A percentile compares a stretch with the other conserved stretches of the same genome.
These are phyloP conservation scores for Carcharodon carcharias DNA, from an alignment of 2,797 vertebrate genomes.

Conservation along the genomic window DNA sequence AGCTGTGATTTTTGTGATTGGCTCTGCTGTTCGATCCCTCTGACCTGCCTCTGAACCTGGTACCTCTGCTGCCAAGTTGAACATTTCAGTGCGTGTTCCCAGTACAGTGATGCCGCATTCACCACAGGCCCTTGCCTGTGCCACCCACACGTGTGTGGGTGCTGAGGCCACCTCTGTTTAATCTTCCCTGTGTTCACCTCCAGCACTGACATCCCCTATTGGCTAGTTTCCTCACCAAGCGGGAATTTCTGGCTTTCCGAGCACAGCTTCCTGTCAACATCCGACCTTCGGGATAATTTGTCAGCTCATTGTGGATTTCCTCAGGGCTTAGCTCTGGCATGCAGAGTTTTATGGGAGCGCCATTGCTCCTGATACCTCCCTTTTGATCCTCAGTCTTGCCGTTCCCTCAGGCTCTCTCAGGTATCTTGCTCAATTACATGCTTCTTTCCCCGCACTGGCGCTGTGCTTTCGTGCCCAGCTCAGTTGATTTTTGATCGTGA, in stretches of 20 bases:
- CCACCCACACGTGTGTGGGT: not conserved
- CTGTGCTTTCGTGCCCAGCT: not conserved
- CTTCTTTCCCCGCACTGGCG: not conserved
- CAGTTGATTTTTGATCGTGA: not conserved
- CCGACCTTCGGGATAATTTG: not conserved
- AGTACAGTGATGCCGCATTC: not conserved
- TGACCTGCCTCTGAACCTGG: not conserved
- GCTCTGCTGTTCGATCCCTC: not conserved
- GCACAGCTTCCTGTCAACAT: not conserved
- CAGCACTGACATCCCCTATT: not conserved
- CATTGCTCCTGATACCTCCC: too few relatives aligned
- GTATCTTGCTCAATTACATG: not conserved
- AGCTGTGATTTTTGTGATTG: not conserved
- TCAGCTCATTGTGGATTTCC: not conserved
- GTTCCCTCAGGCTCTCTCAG: not conserved
- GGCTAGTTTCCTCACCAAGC: not conserved
- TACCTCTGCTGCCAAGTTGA: too few relatives aligned
- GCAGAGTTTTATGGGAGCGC: not conserved
- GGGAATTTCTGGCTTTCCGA: not conserved
- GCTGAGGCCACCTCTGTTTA: not conserved
- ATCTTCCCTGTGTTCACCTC: not conserved
- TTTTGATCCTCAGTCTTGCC: not conserved
- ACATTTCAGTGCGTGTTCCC: not conserved
- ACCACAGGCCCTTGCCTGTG: not conserved
- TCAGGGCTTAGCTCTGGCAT: not conserved